Evolutionary conservation across 2,888 invertebrate genomes (phyloP), one percentile per base, ranked within the genome.

Genomic region (Yponomeuta cagnagella): DNA sequence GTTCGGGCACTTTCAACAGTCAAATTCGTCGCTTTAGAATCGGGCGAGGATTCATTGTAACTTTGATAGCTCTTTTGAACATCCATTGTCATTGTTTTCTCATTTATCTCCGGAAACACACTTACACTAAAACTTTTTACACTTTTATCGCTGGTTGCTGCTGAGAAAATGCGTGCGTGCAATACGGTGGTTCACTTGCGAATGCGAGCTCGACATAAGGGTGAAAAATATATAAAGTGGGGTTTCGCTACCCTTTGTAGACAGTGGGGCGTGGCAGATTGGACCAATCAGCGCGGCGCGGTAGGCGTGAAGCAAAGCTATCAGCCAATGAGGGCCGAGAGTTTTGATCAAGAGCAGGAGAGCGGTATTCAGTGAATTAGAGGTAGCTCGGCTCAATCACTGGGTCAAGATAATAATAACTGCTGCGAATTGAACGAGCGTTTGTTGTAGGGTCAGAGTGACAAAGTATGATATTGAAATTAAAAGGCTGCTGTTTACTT

Each of bases 71-170:
- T 90, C 81, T 91, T 92, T 86, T 93, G 93, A 88, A 94, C 93
- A 93, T 95, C 95, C 95, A 95, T 95, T 89, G 94, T 95, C 94
- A 95, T 94, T 82, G 89, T 93, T 85, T 82, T 76, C 63, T 83
- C 90, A 90, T 90, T 88, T 88, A 90, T 79, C 80, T 58, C 15
- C 2, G 15, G 76, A 78, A 77, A 77, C 78, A 78, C 85, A 85
- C 87, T 81, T 77, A 73, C 80, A 83, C 84, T 75, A 81, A 88
- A 91, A 90, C 87, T 91, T 91, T 91, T 82, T 71, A 78, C 89
- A 89, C 90, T 90, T 91, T 84, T 88, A 84, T 89, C 90, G 91
- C 86, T 83, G 75, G 74, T 76, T 76, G 73, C 74, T 71, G 70
- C 10, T n/a, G 73, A 75, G 72, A 77, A 80, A 79, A 87, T 86